Evolutionary conservation across 2,113 vertebrate genomes (phyloP).

Genomic region (Protobothrops flavoviridis): DNA sequence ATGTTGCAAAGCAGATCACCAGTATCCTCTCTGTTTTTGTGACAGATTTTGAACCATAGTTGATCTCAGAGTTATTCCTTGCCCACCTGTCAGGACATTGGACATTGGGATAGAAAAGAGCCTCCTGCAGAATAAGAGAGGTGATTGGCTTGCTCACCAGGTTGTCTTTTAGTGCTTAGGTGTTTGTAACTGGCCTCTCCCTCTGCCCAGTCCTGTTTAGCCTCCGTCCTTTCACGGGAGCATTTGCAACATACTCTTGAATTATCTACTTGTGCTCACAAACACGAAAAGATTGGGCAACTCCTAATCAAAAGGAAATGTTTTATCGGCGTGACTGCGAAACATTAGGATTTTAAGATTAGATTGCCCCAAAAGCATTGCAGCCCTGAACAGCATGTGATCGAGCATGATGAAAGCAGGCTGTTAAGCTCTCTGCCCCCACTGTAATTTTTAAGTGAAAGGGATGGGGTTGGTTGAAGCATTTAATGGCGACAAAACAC

Average conservation of each 20-base stretch:
- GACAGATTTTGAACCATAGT: neutral
- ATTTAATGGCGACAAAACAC: neutral
- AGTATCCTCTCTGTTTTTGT: neutral
- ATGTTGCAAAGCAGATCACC: neutral
- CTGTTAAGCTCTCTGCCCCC: neutral
- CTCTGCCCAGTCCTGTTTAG: neutral
- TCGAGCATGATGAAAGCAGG: neutral
- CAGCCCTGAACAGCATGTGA: neutral
- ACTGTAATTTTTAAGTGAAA: neutral
- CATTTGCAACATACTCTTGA: neutral
- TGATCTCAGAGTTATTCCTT: neutral
- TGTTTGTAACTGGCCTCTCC: neutral
- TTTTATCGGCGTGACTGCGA: neutral
- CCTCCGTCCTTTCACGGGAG: neutral
- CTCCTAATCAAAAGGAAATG: neutral
- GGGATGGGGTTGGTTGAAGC: neutral
- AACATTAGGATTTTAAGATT: neutral
- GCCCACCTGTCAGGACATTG: neutral
- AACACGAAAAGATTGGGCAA: neutral
- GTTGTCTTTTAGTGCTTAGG: neutral
- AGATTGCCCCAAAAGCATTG: neutral
- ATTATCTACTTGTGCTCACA: neutral
- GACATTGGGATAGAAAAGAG: neutral
- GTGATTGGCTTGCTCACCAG: neutral
- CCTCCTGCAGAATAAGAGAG: neutral